Evolutionary conservation across 2,797 vertebrate genomes (phyloP), one percentile per base, ranked within the genome.

Genomic region (Psittacula echo): DNA sequence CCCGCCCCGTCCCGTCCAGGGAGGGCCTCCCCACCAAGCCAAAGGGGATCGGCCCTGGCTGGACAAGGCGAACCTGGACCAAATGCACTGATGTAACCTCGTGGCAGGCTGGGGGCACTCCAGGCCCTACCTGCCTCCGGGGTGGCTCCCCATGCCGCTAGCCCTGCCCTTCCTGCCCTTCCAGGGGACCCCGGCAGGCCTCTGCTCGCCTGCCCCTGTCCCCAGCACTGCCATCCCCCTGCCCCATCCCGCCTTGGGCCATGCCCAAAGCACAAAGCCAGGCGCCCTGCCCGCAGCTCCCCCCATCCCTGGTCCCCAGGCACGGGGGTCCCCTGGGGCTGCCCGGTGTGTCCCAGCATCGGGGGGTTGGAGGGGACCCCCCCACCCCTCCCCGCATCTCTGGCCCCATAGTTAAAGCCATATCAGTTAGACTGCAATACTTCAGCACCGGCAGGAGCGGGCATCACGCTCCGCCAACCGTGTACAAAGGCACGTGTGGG

Each of bases 351-450:
- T 89, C 7, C 89, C 54, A 73, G 51, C 95, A 93, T 94, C 83
- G 88, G 95, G 86, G 76, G 56, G 75, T 88, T 47, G 90, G 88
- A 94, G 93, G 94, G 94, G 93, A 90, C 90, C 95, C 92, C 89
- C 66, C 78, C 81, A 88, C 92, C 89, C 71, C 90, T 71, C 91
- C 87, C 91, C 47, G 90, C 95, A 95, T 95, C 92, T 95, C 91
- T 93, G 96, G 94, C 96, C 95, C 95, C 99, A 98, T 99, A 99
- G 99, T 98, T 98, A 98, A 99, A 99, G 99, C 99, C 99, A 99
- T 99, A 99, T 98, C 98, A 98, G 99, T 99, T 99, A 99, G 98
- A 99, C 98, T 98, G 99, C 99, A 99, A 99, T 99, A 99, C 99
- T 98, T 97, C 96, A 97, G 97, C 34, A 90, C 92, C 93, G 65